Conservation (phyloP, 1,140 invertebrate species). For the Orchestia grillus region DNA sequence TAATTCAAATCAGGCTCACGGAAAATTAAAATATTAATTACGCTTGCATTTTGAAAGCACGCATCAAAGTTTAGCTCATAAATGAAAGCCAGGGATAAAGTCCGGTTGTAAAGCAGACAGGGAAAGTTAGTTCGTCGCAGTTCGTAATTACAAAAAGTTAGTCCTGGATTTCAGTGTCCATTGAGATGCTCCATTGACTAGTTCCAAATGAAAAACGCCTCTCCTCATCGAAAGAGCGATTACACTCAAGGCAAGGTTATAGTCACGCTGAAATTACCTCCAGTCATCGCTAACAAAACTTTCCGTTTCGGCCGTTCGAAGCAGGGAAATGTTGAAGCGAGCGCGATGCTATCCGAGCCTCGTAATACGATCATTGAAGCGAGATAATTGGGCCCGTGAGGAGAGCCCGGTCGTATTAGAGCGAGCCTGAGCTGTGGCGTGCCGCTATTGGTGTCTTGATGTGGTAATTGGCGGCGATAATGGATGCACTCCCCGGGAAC, state of each 20-base stretch:
- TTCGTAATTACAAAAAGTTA: background rate
- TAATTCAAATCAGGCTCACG: too few species aligned
- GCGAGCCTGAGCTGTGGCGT: background rate
- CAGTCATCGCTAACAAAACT: background rate
- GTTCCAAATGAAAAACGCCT: background rate
- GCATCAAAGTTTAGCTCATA: too few species aligned
- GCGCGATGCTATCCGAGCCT: too few species aligned
- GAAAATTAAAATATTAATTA: too few species aligned
- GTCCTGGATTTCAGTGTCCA: background rate
- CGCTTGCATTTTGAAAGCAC: too few species aligned
- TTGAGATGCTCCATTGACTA: too few species aligned
- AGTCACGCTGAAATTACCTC: background rate
- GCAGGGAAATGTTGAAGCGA: background rate
- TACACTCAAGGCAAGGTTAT: background rate
- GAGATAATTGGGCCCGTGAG: background rate
- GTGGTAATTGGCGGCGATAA: background rate
- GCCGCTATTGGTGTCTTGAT: background rate
- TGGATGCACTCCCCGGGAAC: background rate
- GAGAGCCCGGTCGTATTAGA: background rate
- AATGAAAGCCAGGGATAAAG: too few species aligned
- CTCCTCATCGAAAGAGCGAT: background rate
- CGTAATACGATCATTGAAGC: background rate
- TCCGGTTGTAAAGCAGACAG: too few species aligned
- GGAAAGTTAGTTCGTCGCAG: too few species aligned
- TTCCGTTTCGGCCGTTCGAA: too few species aligned